These are phyloP conservation scores for Perca flavescens DNA, from an alignment of 2,113 vertebrate genomes.

Conservation along the genomic window DNA sequence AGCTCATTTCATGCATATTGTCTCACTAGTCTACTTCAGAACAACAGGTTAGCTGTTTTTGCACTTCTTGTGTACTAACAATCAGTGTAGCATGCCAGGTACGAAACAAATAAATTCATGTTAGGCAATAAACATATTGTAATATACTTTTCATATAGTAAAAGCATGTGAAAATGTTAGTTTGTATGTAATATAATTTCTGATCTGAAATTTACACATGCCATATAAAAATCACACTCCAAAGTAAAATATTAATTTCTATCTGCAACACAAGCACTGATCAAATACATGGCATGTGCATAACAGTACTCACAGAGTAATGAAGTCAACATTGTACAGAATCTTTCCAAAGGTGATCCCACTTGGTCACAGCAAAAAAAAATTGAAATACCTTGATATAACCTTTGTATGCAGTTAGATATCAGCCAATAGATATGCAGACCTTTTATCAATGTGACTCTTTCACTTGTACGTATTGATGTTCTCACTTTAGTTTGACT, in stretches of 20 bases:
- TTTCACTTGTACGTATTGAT: neutral
- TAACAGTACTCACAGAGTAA: conserved; percentile 72
- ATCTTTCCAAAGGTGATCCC: conserved; percentile 60
- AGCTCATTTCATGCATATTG: neutral
- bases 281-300: conserved; percentile 23
- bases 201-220: conserved; percentile 1
- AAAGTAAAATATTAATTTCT: neutral
- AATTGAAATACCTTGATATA: conserved; percentile 9
- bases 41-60: neutral
- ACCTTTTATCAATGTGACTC: neutral
- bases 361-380: conserved; percentile 66
- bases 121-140: neutral
- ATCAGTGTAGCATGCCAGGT: neutral
- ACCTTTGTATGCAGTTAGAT: neutral
- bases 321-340: conserved; percentile 59
- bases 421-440: neutral
- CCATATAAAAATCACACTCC: neutral
- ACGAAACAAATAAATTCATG: neutral
- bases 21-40: neutral
- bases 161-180: neutral
- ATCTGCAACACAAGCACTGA: conserved; percentile 13
- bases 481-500: neutral
- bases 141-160: conserved; percentile 2
- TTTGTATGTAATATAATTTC: neutral
- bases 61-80: neutral